Evolutionary conservation across 2,888 invertebrate genomes (phyloP).

Genomic region (Polyploca ridens): DNA sequence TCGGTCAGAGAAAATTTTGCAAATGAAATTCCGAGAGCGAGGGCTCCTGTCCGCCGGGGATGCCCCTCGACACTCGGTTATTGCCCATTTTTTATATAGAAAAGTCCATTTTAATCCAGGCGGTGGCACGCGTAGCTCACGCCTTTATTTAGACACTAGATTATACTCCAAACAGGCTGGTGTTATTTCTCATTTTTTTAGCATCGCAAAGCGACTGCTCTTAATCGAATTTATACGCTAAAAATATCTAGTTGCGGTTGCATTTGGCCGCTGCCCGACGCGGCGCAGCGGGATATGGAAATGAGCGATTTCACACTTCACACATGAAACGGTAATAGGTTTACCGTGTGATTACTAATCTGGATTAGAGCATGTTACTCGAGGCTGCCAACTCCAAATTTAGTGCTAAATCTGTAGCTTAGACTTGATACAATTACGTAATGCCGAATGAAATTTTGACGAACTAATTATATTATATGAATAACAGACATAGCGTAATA

Average conservation of each 20-base stretch:
- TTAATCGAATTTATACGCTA: slow-evolving; percentile 41
- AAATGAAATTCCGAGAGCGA: slow-evolving; percentile 69
- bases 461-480: background rate
- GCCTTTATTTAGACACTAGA: slow-evolving; percentile 71
- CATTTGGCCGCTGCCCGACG: slow-evolving; percentile 31
- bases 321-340: slow-evolving; percentile 62
- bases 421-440: slow-evolving; percentile 23
- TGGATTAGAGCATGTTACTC: slow-evolving; percentile 49
- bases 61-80: slow-evolving; percentile 57
- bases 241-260: slow-evolving; percentile 35
- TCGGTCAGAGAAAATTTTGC: slow-evolving; percentile 63
- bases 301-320: slow-evolving; percentile 63
- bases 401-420: slow-evolving; percentile 40
- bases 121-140: slow-evolving; percentile 60
- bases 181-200: slow-evolving; percentile 47
- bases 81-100: slow-evolving; percentile 70
- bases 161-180: slow-evolving; percentile 53
- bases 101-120: slow-evolving; percentile 68
- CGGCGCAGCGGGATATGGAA: slow-evolving; percentile 36
- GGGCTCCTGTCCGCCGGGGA: slow-evolving; percentile 54
- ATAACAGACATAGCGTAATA: background rate
- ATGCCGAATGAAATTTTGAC: slow-evolving; percentile 10
- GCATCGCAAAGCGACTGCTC: slow-evolving; percentile 37
- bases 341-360: slow-evolving; percentile 65
- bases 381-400: slow-evolving; percentile 37